A percentile compares a stretch with the other conserved stretches of the same genome.
phyloP scores from a whole-genome alignment of 2,888 invertebrate species.

The Alitta virens region DNA sequence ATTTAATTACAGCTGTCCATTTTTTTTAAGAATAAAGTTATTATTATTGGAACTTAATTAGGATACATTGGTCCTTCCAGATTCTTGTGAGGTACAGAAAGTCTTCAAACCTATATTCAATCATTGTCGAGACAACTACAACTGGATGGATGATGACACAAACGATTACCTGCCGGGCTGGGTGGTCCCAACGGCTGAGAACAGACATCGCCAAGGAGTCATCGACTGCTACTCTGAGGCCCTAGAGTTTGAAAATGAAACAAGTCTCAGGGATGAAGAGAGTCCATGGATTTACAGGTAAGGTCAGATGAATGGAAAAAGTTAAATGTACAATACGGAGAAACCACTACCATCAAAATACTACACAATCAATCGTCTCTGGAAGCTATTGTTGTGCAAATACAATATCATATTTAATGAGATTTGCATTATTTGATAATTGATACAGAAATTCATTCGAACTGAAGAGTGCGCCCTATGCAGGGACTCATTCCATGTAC shows the following conservation, averaged over 20 bases:
- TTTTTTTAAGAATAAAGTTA: too few species aligned
- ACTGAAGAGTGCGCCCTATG: slow-evolving; percentile 56
- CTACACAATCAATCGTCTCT: too few species aligned
- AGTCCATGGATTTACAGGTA: slow-evolving; percentile 54
- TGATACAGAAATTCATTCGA: slow-evolving; percentile 45
- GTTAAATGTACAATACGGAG: too few species aligned
- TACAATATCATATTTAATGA: too few species aligned
- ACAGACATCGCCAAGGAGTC: not conserved
- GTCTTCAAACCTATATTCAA: slow-evolving; percentile 37
- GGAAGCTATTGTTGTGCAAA: too few species aligned
- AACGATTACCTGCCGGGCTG: slow-evolving; percentile 48
- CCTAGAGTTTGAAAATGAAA: slow-evolving; percentile 1
- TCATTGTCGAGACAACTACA: slow-evolving; percentile 52
- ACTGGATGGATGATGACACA: slow-evolving; percentile 54
- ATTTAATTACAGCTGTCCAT: too few species aligned
- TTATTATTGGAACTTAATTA: too few species aligned
- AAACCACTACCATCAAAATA: too few species aligned
- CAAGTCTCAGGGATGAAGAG: slow-evolving; percentile 22
- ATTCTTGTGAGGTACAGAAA: slow-evolving; percentile 45
- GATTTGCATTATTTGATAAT: too few species aligned
- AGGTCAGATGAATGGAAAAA: too few species aligned
- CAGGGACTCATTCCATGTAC: slow-evolving; percentile 56
- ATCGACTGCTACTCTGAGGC: slow-evolving; percentile 10
- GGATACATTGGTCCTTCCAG: slow-evolving; percentile 32
- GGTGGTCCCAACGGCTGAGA: slow-evolving; percentile 29